Conservation (phyloP, 2,113 vertebrate species). For the Rhynchomys soricoides region DNA sequence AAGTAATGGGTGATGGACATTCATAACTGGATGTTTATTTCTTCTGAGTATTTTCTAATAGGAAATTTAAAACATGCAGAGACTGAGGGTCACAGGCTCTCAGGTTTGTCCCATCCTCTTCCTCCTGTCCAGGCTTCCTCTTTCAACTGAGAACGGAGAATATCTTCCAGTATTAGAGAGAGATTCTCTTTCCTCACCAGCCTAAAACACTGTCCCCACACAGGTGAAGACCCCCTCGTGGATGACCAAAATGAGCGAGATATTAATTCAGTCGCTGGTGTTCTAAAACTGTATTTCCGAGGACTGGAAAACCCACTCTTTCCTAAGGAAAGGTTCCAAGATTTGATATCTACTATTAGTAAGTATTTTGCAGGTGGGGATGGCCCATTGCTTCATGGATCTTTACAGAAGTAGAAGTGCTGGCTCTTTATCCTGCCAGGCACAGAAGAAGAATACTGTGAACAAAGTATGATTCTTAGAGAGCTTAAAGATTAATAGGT, state of each 20-base stretch:
- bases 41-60: not conserved
- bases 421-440: too few relatives aligned
- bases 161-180: not conserved
- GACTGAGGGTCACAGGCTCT: not conserved
- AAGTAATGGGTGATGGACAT: not conserved
- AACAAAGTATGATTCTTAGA: not conserved
- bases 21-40: not conserved
- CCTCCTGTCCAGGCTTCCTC: not conserved
- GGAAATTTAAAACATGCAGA: not conserved
- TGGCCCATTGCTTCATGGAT: not conserved
- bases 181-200: not conserved
- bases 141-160: not conserved
- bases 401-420: not conserved
- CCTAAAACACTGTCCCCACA: slow-evolving; percentile 29
- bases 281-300: slow-evolving; percentile 98
- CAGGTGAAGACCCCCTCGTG: slow-evolving; percentile 97
- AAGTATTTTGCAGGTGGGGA: slow-evolving; percentile 84
- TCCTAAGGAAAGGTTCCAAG: slow-evolving; percentile 98
- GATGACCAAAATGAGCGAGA: slow-evolving; percentile 97
- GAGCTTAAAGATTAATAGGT: not conserved
- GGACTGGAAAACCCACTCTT: slow-evolving; percentile 98
- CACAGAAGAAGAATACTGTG: not conserved
- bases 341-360: slow-evolving; percentile 98
- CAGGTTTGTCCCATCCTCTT: not conserved
- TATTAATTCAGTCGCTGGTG: slow-evolving; percentile 98